Conservation (phyloP, 2,797 vertebrate species). For the Manis pentadactyla region DNA sequence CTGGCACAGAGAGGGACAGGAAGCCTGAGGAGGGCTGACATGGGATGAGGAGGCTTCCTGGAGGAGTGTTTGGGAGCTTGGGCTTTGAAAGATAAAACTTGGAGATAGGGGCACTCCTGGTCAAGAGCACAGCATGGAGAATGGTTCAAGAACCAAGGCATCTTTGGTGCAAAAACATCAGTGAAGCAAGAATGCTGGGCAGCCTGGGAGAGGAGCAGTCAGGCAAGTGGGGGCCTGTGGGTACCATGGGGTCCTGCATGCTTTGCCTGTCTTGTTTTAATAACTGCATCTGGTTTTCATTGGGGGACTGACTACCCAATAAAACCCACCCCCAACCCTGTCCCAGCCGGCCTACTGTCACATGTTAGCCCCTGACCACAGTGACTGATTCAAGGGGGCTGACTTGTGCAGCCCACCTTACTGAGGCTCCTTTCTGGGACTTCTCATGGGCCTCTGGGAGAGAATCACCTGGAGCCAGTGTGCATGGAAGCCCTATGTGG, state of each 20-base stretch:
- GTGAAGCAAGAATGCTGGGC: background rate
- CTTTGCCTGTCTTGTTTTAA: background rate
- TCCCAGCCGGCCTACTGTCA: background rate
- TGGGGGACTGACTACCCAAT: background rate
- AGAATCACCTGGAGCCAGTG: background rate
- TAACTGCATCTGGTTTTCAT: background rate
- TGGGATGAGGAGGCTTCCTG: background rate
- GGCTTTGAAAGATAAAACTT: background rate
- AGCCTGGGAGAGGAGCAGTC: no score
- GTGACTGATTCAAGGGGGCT: background rate
- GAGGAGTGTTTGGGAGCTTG: background rate
- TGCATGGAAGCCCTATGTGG: background rate
- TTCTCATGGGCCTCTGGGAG: background rate
- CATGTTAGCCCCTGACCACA: background rate
- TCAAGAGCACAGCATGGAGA: background rate
- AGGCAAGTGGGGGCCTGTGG: background rate
- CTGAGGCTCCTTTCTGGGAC: background rate
- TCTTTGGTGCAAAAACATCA: background rate
- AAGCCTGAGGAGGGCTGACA: background rate
- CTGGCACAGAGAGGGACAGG: background rate
- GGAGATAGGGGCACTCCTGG: no score
- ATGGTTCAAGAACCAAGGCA: no score
- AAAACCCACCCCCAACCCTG: no score
- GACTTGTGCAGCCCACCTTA: background rate
- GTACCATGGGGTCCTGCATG: background rate